Percentiles rank a stretch among this genome's conserved stretches.
Evolutionary conservation across 2,797 vertebrate species (phyloP).

Genomic region (Microctenopoma steveboyesi): DNA sequence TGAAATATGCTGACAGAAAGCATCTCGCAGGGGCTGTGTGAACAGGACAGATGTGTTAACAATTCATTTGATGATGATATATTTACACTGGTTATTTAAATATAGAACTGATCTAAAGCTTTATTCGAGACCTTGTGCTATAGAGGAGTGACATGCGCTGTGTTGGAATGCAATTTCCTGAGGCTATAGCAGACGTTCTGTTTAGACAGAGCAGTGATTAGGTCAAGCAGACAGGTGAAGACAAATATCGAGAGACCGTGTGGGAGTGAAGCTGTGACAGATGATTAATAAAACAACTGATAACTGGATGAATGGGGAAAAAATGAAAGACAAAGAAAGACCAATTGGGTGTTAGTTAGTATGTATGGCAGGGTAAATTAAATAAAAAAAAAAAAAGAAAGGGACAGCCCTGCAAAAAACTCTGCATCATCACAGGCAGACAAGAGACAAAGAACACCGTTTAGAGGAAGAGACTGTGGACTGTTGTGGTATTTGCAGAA

Average conservation of each 20-base stretch:
- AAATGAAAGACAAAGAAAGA: background rate
- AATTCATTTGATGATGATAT: constrained; percentile 60
- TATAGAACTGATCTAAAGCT: constrained; percentile 58
- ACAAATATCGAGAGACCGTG: constrained; percentile 28
- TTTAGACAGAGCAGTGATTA: constrained; percentile 37
- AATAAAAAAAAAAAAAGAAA: constrained; percentile 6
- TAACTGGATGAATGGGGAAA: constrained; percentile 16
- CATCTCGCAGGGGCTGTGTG: constrained; percentile 42
- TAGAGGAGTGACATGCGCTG: constrained; percentile 28
- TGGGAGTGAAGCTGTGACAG: background rate
- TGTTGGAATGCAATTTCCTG: constrained; percentile 34
- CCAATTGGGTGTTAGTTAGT: constrained; percentile 5
- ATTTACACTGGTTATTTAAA: constrained; percentile 70
- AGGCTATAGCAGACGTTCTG: constrained; percentile 47
- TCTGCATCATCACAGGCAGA: constrained; percentile 31
- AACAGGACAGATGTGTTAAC: constrained; percentile 59
- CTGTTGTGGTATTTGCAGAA: constrained; percentile 72
- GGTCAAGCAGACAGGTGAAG: constrained; percentile 63
- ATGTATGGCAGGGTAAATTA: constrained; percentile 3
- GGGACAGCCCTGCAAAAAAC: constrained; percentile 6
- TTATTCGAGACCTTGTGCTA: constrained; percentile 17
- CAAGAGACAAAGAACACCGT: constrained; percentile 46
- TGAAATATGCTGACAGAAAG: constrained; percentile 60
- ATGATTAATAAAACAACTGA: constrained; percentile 35
- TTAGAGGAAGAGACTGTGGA: constrained; percentile 11